These are phyloP conservation scores for cattle (Bos taurus) DNA, from an alignment of 2,113 vertebrate genomes.

Conservation along the genomic window ARS-UCD2.0 NC_037352.1:33151501-33152000, in stretches of 20 bases:
- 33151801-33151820: neutral
- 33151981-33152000: neutral
- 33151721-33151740: no score
- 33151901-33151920: neutral
- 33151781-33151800: neutral
- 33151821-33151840: neutral
- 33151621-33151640: neutral
- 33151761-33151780: neutral
- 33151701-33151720: neutral
- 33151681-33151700: neutral
- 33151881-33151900: neutral
- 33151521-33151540: fast-evolving
- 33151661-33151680: neutral
- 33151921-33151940: neutral
- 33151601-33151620: neutral
- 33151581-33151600: neutral
- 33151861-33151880: neutral
- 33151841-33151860: neutral
- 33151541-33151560: neutral
- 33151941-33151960: neutral
- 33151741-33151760: neutral
- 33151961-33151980: neutral
- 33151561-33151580: neutral
- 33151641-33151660: neutral
- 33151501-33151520: neutral